These are phyloP conservation scores for Poeciliopsis prolifica DNA, from an alignment of 2,113 vertebrate species.

Conservation along the genomic window DNA sequence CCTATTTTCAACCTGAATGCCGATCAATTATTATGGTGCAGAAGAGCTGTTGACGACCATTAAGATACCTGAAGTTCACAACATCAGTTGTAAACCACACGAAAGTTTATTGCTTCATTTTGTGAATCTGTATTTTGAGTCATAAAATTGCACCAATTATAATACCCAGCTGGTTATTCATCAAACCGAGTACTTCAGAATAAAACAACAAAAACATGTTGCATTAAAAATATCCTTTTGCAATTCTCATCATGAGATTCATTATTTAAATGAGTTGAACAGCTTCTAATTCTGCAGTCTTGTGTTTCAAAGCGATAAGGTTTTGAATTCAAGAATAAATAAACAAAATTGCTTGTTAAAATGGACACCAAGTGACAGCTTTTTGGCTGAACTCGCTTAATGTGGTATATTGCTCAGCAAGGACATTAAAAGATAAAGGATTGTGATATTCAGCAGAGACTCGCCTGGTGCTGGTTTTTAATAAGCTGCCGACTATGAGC, in stretches of 20 bases:
- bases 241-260: slow-evolving; percentile 41
- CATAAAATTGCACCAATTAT: slow-evolving; percentile 3
- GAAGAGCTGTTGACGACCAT: slow-evolving; percentile 14
- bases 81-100: neutral
- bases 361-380: slow-evolving; percentile 41
- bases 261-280: slow-evolving; percentile 46
- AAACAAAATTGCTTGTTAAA: slow-evolving; percentile 52
- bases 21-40: slow-evolving; percentile 8
- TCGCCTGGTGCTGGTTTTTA: slow-evolving; percentile 56
- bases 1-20: slow-evolving; percentile 7
- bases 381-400: slow-evolving; percentile 51
- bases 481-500: slow-evolving; percentile 61
- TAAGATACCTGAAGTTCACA: slow-evolving; percentile 20
- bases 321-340: slow-evolving; percentile 46
- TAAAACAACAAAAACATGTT: slow-evolving; percentile 23
- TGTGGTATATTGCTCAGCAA: slow-evolving; percentile 39
- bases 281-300: slow-evolving; percentile 49
- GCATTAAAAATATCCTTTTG: slow-evolving; percentile 30
- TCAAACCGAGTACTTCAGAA: slow-evolving; percentile 11
- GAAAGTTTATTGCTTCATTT: neutral
- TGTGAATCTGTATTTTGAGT: slow-evolving; percentile 23
- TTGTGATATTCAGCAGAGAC: slow-evolving; percentile 58
- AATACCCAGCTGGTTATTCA: slow-evolving; percentile 5
- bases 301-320: slow-evolving; percentile 57
- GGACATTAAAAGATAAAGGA: slow-evolving; percentile 55